Evolutionary conservation across 2,113 vertebrate genomes (phyloP), one percentile per base, ranked within the genome.

Genomic region (Galeopterus variegatus): DNA sequence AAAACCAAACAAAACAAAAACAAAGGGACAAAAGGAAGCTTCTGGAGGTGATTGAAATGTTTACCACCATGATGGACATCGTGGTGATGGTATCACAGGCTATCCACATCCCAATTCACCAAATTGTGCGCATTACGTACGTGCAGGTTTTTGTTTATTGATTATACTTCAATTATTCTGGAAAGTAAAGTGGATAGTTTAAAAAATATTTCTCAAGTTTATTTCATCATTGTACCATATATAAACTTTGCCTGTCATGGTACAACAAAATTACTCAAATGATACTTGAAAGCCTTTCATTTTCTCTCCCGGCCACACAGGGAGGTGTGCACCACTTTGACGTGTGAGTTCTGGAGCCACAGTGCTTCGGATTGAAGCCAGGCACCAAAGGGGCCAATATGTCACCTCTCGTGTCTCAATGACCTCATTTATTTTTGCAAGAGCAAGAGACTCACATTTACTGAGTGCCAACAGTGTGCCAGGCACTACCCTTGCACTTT

Each of bases 331-430:
- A 21, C 4, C 50, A 26, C 14, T 58, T 24, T 62, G 12, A 31
- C 41, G 2, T 7, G 0, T 65, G 48, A 13, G 1, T 3, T 54
- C 9, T 33, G 31, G 41, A 90, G 21, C 5, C 10, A 56, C 45
- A 13, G 2, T 64, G 62, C 67, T n/a, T 80, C 18, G 17, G 10
- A 14, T 0, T 15, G 31, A 52, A 21, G 3, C 2, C 28, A 31
- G 62, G 18, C 15, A 26, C 15, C n/a, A 6, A 15, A 12, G 2
- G 4, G 3, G 6, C 7, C 19, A 54, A 5, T 36, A 5, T 21
- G 4, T 24, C 2, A 17, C 24, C 19, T 54, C 1, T 11, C 9
- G 1, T 31, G 5, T 12, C 11, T 56, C 70, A 18, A 50, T 10
- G 13, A 15, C 17, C 65, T 31, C 0, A 5, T 45, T 54, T 41